Conservation (phyloP, 1,140 invertebrate genomes). For the Tigriopus japonicus region DNA sequence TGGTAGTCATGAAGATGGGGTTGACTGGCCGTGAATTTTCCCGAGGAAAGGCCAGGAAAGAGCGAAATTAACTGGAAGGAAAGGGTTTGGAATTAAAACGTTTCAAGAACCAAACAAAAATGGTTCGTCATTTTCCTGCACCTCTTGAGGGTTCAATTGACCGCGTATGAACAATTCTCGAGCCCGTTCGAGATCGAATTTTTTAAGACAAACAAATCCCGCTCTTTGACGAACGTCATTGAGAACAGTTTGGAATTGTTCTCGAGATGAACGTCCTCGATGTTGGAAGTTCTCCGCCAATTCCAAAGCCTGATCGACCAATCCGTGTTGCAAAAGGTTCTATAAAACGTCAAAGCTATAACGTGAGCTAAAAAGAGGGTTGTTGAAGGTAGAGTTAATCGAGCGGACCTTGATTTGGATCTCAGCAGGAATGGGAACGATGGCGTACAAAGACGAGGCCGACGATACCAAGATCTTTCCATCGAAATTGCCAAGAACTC, state of each 20-base stretch:
- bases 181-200: slow-evolving; percentile 27
- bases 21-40: background rate
- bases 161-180: slow-evolving; percentile 25
- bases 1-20: background rate
- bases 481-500: slow-evolving; percentile 27
- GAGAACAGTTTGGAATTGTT: slow-evolving; percentile 23
- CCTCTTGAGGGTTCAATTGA: slow-evolving; percentile 26
- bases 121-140: slow-evolving; percentile 15
- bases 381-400: background rate
- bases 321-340: slow-evolving; percentile 25
- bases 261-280: slow-evolving; percentile 24
- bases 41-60: background rate
- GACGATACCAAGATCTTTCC: slow-evolving; percentile 27
- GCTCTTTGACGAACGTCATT: slow-evolving; percentile 26
- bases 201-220: slow-evolving; percentile 28
- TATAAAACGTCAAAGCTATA: slow-evolving; percentile 19
- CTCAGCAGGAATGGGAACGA: slow-evolving; percentile 28
- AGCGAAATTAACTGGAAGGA: background rate
- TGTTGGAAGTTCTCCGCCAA: slow-evolving; percentile 25
- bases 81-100: background rate
- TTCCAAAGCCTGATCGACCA: slow-evolving; percentile 27
- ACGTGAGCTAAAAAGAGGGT: background rate
- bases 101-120: background rate
- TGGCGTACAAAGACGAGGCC: slow-evolving; percentile 25
- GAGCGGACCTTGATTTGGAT: background rate